Evolutionary conservation across 2,888 invertebrate genomes (phyloP), one percentile per base, ranked within the genome.

Genomic region (Eupsilia transversa): DNA sequence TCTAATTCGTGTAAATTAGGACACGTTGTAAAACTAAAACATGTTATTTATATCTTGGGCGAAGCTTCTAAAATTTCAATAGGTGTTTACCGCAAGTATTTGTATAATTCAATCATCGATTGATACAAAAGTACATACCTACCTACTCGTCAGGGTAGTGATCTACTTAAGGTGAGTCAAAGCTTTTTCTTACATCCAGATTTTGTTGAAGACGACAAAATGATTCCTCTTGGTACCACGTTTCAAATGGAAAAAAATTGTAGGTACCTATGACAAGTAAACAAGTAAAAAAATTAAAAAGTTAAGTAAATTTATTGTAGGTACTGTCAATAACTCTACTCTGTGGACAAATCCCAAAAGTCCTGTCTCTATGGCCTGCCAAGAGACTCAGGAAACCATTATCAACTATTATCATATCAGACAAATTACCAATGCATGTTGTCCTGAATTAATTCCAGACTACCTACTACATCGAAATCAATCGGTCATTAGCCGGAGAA

Each of bases 1-100:
- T 86, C 83, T 82, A 88, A 89, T 84, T 86, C 84, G 68, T 72
- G 81, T 78, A 89, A 88, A 84, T 87, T 88, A 84, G 87, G 83
- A 76, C 87, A 84, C 84, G 86, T 84, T 85, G 80, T 71, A 77
- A 73, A 86, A 77, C 84, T 86, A 85, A 86, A 86, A 83, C 75
- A 79, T 75, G 84, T 85, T 88, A 83, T 87, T 87, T 89, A 85
- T 86, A 80, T 81, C 69, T 79, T 82, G 61, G 61, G 69, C 83
- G 66, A 76, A 79, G 70, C 75, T 74, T 70, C 70, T 68, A 75
- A 83, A 83, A 81, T 83, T 72, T 75, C 74, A 77, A 86, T 85
- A 71, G 60, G 67, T 64, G 64, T 67, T 77, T 78, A 80, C 69
- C 38, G 54, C 30, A 30, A 86, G 46, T 76, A 78, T 66, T 77